These are phyloP conservation scores for Brachypalpus laphriformis DNA, from an alignment of 2,888 invertebrate species.

Conservation along the genomic window DNA sequence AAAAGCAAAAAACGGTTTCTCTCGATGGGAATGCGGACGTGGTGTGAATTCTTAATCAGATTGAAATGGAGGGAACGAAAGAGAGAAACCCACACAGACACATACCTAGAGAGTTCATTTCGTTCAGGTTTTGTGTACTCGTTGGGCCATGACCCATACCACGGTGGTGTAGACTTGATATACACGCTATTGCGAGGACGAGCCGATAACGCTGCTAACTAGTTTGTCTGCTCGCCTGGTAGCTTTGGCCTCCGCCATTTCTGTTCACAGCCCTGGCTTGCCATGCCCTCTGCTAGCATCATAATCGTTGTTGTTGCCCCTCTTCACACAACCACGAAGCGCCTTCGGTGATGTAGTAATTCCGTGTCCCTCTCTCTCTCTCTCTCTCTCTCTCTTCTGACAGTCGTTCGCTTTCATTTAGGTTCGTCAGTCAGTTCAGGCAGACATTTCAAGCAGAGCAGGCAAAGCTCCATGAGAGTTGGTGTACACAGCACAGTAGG, in stretches of 20 bases:
- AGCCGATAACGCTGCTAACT: slow-evolving; percentile 37
- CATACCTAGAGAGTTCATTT: slow-evolving; percentile 21
- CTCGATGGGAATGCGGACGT: slow-evolving; percentile 49
- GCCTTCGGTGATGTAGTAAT: slow-evolving; percentile 47
- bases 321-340: slow-evolving; percentile 7
- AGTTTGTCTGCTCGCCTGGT: slow-evolving; percentile 61
- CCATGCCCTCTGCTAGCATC: not conserved
- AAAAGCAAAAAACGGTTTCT: slow-evolving; percentile 9
- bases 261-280: slow-evolving; percentile 57
- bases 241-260: slow-evolving; percentile 68
- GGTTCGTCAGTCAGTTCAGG: no score
- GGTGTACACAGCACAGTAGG: not conserved
- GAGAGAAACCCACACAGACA: slow-evolving; percentile 21
- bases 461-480: not conserved
- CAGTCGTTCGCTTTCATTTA: slow-evolving; percentile 5
- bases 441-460: slow-evolving; percentile 2
- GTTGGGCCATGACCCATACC: slow-evolving; percentile 72
- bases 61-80: slow-evolving; percentile 42
- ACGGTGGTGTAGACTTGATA: slow-evolving; percentile 42
- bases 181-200: slow-evolving; percentile 33
- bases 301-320: slow-evolving; percentile 1
- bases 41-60: slow-evolving; percentile 73
- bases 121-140: slow-evolving; percentile 26
- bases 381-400: slow-evolving; percentile 8
- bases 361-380: slow-evolving; percentile 24